Evolutionary conservation across 2,797 vertebrate species (phyloP), one percentile per base, ranked within the genome.

Genomic region (Chrosomus eos): DNA sequence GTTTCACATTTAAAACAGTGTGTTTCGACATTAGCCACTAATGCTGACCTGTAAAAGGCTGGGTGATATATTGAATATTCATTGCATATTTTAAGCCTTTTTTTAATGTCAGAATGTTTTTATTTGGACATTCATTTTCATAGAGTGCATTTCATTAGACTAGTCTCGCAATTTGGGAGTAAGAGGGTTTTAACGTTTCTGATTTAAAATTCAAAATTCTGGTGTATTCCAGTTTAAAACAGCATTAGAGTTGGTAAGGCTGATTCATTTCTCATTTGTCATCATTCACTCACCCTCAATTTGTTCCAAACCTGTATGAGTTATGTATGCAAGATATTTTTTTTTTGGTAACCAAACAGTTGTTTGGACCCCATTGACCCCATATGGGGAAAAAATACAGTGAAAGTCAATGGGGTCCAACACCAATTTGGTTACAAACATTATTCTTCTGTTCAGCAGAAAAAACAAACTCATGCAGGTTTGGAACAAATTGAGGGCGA

Each of bases 21-120:
- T 60, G 53, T 82, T 72, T 45, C 9, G 53, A 26, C 26, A 58
- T 81, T 81, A 72, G 38, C 7, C 68, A 60, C 79, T 72, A 51
- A 60, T 71, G 67, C 36, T 21, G 36, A 19, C 36, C 16, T 81
- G 31, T 40, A 18, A 28, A 26, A 21, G 26, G 72, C 10, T 74
- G 31, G 19, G 19, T n/a, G 28, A 23, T 33, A 48, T 26, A 31
- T 75, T 58, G 3, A 75, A 18, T 75, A 48, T 48, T 48, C 45
- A 16, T 13, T 48, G 4, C 0, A 55, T 75, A 36, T 36, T 55
- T n/a, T 14, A 36, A 36, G 73, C 3, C 7, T n/a, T 31, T 55
- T 55, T 55, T 8, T 2, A 18, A 51, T 19, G 48, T 51, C 18
- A 16, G 4, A 51, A 19, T 7, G 48, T 19, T 51, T 51, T 51